phyloP scores from a whole-genome alignment of 2,113 vertebrate species.

The Gymnocephalus cernua region DNA sequence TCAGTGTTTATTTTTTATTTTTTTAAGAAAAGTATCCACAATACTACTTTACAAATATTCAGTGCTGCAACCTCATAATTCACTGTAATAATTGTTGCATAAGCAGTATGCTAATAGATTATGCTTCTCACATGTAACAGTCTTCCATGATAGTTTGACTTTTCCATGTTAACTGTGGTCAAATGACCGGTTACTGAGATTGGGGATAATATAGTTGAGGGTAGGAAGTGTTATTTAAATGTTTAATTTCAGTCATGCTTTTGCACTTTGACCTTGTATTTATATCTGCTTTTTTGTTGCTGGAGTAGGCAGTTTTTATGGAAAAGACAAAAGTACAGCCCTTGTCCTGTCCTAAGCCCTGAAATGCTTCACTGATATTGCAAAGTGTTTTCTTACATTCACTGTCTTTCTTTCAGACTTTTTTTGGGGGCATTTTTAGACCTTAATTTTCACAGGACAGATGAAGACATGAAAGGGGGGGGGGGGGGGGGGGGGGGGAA shows the following conservation, averaged over 20 bases:
- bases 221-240: conserved; percentile 16
- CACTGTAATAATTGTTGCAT: conserved; percentile 21
- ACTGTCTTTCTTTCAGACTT: no score
- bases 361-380: no score
- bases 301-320: no score
- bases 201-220: not conserved
- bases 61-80: conserved; percentile 7
- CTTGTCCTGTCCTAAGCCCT: no score
- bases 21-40: conserved; percentile 4
- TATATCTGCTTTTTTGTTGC: conserved; percentile 19
- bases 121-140: conserved; percentile 30
- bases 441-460: no score
- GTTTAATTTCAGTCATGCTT: conserved; percentile 28
- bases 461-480: no score
- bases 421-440: no score
- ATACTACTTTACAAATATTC: conserved; percentile 13
- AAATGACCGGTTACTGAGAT: conserved; percentile 24
- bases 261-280: conserved; percentile 45
- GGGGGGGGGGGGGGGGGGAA: no score
- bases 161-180: conserved; percentile 13
- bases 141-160: conserved; percentile 59
- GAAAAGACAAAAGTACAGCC: no score
- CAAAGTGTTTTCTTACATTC: no score
- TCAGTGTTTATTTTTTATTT: not conserved
- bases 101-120: not conserved